Percentiles rank a stretch among this genome's conserved stretches.
Conservation (phyloP, 2,888 invertebrate genomes). For the Atethmia centrago region DNA sequence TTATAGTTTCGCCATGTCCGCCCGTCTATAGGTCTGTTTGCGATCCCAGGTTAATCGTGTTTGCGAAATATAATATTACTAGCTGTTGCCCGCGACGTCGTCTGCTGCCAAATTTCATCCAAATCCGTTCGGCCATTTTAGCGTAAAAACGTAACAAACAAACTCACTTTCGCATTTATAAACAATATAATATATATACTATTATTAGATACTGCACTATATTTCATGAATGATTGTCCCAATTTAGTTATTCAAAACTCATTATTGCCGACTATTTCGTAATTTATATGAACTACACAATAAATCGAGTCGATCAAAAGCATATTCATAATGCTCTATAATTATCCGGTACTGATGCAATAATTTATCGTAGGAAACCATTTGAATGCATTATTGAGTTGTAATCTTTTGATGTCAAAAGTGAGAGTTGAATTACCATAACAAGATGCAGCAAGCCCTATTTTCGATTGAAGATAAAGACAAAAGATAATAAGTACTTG, state of each 20-base stretch:
- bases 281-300: conserved; percentile 41
- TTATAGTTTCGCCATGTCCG: too few relatives aligned
- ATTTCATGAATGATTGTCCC: conserved; percentile 34
- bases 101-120: too few relatives aligned
- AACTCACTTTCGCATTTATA: too few relatives aligned
- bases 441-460: conserved; percentile 9
- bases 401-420: conserved; percentile 29
- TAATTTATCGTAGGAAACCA: conserved; percentile 19
- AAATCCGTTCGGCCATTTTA: too few relatives aligned
- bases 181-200: conserved; percentile 28
- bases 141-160: too few relatives aligned
- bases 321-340: conserved; percentile 41
- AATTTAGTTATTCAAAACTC: conserved; percentile 49
- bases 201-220: not conserved
- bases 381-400: conserved; percentile 42
- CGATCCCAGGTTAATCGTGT: conserved; percentile 15
- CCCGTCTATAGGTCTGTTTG: too few relatives aligned
- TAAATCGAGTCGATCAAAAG: conserved; percentile 52
- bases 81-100: too few relatives aligned
- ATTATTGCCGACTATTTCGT: conserved; percentile 49
- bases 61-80: conserved; percentile 39
- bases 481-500: conserved; percentile 16
- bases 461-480: conserved; percentile 10
- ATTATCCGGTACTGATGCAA: conserved; percentile 59
- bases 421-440: conserved; percentile 40